Evolutionary conservation across 2,797 vertebrate genomes (phyloP).

Genomic region (Geotrypetes seraphini): DNA sequence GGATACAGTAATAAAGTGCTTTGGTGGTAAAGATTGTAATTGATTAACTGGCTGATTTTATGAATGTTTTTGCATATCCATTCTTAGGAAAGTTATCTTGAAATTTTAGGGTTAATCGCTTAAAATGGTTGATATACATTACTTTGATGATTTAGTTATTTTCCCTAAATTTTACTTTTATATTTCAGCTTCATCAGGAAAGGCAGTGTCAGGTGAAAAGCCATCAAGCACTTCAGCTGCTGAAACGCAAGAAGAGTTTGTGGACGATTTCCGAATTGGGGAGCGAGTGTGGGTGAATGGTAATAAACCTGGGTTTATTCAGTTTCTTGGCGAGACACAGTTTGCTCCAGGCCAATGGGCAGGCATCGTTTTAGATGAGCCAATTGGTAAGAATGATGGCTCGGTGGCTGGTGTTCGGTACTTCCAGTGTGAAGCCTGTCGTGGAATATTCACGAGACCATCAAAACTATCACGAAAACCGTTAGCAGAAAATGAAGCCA

Average conservation of each 20-base stretch:
- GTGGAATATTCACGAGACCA: slow-evolving; percentile 91
- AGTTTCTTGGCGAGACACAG: slow-evolving; percentile 84
- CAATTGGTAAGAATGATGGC: slow-evolving; percentile 94
- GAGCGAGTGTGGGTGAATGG: slow-evolving; percentile 94
- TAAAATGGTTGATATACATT: neutral
- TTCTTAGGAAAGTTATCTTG: too few relatives aligned
- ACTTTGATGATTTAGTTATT: neutral
- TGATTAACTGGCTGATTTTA: too few relatives aligned
- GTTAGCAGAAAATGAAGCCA: slow-evolving; percentile 72
- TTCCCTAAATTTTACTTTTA: slow-evolving; percentile 4
- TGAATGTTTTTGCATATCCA: too few relatives aligned
- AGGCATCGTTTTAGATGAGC: slow-evolving; percentile 88
- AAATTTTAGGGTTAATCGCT: too few relatives aligned
- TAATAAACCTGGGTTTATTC: slow-evolving; percentile 84
- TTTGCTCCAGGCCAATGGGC: slow-evolving; percentile 96
- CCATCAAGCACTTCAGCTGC: slow-evolving; percentile 23
- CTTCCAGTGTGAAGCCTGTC: slow-evolving; percentile 88
- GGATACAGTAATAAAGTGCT: too few relatives aligned
- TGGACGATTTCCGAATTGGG: slow-evolving; percentile 72
- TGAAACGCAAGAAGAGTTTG: slow-evolving; percentile 58
- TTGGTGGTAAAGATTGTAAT: too few relatives aligned
- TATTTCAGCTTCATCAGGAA: slow-evolving; percentile 54
- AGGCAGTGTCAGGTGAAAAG: slow-evolving; percentile 57
- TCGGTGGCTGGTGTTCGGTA: slow-evolving; percentile 91
- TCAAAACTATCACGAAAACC: slow-evolving; percentile 77